phyloP scores from a whole-genome alignment of 2,888 invertebrate genomes.

The Oxyteleia sp. region DNA sequence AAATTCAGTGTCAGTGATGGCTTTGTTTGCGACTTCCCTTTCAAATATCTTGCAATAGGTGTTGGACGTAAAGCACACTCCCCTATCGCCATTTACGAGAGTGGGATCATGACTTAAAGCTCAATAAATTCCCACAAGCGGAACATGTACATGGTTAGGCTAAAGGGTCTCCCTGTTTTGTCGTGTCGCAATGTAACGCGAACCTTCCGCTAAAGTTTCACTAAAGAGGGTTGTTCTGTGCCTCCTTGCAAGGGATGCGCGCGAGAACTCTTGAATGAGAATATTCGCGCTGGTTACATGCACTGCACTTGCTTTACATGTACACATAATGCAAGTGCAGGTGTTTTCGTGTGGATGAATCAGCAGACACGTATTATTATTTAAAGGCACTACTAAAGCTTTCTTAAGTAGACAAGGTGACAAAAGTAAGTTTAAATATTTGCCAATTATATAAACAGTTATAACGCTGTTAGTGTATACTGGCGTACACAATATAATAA shows the following conservation, averaged over 20 bases:
- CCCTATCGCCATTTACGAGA: constrained; percentile 63
- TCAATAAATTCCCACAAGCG: constrained; percentile 76
- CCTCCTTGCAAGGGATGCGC: constrained; percentile 69
- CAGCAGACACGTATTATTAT: constrained; percentile 52
- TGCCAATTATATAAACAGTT: too few species aligned
- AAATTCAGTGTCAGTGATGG: constrained; percentile 54
- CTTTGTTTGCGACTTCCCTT: constrained; percentile 59
- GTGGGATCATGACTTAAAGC: constrained; percentile 75
- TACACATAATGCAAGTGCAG: constrained; percentile 50
- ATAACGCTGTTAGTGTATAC: too few species aligned
- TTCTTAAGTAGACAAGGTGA: constrained; percentile 27
- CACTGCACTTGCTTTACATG: constrained; percentile 22
- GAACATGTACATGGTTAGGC: constrained; percentile 75
- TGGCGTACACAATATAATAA: too few species aligned
- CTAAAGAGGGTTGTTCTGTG: constrained; percentile 71
- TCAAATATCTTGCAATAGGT: constrained; percentile 60
- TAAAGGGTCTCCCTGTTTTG: constrained; percentile 66
- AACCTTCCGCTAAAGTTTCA: constrained; percentile 77
- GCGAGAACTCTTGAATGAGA: constrained; percentile 67
- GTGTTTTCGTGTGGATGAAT: constrained; percentile 54
- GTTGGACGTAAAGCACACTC: constrained; percentile 53
- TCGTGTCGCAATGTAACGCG: constrained; percentile 75
- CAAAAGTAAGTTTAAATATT: constrained; percentile 28
- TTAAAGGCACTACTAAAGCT: constrained; percentile 39
- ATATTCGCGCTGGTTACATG: constrained; percentile 63